phyloP scores from a whole-genome alignment of 2,113 vertebrate genomes.

The Oxyruncus cristatus region DNA sequence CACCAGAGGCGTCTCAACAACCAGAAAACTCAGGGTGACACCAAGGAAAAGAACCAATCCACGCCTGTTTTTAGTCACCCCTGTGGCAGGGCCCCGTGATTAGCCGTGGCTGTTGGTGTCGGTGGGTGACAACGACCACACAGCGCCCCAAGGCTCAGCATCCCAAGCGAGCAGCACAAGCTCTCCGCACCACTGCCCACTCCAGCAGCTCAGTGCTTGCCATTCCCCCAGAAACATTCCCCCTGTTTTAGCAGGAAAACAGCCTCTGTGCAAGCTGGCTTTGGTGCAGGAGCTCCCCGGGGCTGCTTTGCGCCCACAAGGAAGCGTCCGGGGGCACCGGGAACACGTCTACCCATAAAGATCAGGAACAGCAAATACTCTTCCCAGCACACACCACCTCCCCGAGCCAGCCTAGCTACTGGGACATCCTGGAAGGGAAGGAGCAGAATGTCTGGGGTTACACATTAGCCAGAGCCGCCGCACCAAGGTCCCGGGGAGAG shows the following conservation, averaged over 20 bases:
- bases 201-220: accelerated
- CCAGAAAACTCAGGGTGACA: neutral
- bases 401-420: neutral
- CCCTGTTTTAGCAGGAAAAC: neutral
- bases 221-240: accelerated
- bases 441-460: neutral
- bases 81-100: too few relatives aligned
- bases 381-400: neutral
- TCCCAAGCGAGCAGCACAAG: neutral
- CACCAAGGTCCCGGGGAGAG: neutral
- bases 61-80: too few relatives aligned
- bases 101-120: accelerated
- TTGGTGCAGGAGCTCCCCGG: accelerated
- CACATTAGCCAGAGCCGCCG: conserved; percentile 37
- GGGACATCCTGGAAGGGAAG: neutral
- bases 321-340: neutral
- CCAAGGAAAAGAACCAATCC: neutral
- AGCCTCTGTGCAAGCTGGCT: accelerated
- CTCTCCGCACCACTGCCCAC: accelerated
- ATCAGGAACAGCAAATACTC: neutral
- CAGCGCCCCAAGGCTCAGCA: neutral
- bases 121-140: accelerated
- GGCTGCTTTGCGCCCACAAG: neutral
- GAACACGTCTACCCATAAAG: neutral
- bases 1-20: neutral